phyloP scores from a whole-genome alignment of 2,113 vertebrate genomes.

The Lagopus leucura region DNA sequence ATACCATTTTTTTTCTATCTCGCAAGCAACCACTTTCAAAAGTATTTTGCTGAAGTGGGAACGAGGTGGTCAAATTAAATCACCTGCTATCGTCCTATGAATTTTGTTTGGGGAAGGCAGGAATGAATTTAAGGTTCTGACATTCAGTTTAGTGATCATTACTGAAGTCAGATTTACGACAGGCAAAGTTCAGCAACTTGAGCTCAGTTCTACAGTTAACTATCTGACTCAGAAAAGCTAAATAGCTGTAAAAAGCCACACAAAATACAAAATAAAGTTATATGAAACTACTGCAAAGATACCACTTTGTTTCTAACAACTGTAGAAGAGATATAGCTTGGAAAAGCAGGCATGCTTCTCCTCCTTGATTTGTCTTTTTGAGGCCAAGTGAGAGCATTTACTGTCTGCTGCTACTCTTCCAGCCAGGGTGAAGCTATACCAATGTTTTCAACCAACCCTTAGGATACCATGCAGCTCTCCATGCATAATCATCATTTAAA shows the following conservation, averaged over 20 bases:
- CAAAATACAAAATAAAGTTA: background rate
- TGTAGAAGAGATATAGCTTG: no score
- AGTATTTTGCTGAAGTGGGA: background rate
- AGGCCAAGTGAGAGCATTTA: background rate
- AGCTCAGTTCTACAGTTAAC: background rate
- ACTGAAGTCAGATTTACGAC: background rate
- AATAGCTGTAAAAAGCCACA: background rate
- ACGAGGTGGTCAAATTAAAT: background rate
- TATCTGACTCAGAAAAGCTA: background rate
- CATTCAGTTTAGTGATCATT: background rate
- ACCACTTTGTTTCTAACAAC: background rate
- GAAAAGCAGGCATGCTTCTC: background rate
- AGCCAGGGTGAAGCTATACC: background rate
- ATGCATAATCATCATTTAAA: background rate
- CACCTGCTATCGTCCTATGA: background rate
- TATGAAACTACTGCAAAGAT: background rate
- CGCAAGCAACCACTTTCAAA: background rate
- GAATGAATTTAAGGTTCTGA: background rate
- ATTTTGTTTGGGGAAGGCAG: background rate
- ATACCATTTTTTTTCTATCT: background rate
- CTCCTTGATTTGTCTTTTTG: background rate
- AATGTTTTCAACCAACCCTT: background rate
- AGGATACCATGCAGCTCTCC: background rate
- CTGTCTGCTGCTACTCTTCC: background rate
- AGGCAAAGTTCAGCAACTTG: background rate